These are phyloP conservation scores for Orthosia gothica DNA, from an alignment of 2,888 invertebrate species.

Conservation along the genomic window DNA sequence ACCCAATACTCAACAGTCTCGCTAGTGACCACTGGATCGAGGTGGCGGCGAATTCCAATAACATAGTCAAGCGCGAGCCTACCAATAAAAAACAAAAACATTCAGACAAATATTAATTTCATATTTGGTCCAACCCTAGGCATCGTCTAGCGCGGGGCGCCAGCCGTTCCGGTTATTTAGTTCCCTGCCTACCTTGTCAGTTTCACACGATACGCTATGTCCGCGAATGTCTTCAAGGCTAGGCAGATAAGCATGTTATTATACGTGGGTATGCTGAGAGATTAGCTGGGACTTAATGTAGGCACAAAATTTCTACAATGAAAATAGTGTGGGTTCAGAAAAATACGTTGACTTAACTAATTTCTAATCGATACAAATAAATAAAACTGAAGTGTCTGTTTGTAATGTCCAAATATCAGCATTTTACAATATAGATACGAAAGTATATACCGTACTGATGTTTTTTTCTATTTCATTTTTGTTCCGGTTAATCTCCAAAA, in stretches of 20 bases:
- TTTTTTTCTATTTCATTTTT: too few relatives aligned
- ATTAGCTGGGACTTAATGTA: neutral
- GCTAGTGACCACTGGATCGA: too few relatives aligned
- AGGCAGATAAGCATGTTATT: constrained; percentile 8
- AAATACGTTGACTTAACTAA: neutral
- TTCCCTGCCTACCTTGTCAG: constrained; percentile 63
- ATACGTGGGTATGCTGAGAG: neutral
- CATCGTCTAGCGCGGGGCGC: constrained; percentile 54
- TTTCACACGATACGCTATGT: constrained; percentile 38
- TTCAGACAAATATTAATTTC: neutral
- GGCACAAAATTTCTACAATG: rapidly evolving
- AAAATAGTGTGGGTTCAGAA: neutral
- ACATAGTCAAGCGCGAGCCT: too few relatives aligned
- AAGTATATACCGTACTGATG: too few relatives aligned
- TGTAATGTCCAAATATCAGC: too few relatives aligned
- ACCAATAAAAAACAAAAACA: neutral
- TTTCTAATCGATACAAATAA: too few relatives aligned
- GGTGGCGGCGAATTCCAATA: too few relatives aligned
- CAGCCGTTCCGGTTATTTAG: constrained; percentile 70
- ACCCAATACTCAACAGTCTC: too few relatives aligned
- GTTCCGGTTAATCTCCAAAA: too few relatives aligned
- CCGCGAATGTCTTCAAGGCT: constrained; percentile 1
- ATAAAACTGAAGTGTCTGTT: too few relatives aligned
- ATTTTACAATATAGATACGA: too few relatives aligned
- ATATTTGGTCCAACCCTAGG: constrained; percentile 34